Conservation (phyloP, 2,888 invertebrate genomes). For the Callyntrura sp. region DNA sequence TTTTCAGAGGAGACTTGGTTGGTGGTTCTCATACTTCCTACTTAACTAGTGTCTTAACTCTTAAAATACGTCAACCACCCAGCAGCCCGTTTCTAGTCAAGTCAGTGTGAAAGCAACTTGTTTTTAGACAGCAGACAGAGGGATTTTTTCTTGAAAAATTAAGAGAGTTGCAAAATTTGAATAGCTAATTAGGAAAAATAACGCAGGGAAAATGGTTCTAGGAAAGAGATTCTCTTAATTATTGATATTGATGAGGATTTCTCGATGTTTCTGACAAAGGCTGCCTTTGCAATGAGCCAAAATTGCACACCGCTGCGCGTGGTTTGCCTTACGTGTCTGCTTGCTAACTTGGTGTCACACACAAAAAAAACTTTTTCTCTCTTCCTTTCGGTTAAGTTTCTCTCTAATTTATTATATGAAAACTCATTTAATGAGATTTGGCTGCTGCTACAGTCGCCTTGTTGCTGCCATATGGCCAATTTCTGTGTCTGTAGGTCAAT, state of each 20-base stretch:
- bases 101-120: background rate
- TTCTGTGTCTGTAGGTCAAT: slow-evolving; percentile 75
- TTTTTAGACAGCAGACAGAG: background rate
- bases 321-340: too few species aligned
- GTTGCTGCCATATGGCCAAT: slow-evolving; percentile 48
- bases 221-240: background rate
- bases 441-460: background rate
- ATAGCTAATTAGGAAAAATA: slow-evolving; percentile 34
- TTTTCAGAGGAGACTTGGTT: background rate
- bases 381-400: slow-evolving; percentile 6
- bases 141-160: background rate
- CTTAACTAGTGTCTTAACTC: background rate
- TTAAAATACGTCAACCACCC: too few species aligned
- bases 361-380: background rate
- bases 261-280: background rate
- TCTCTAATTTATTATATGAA: slow-evolving; percentile 19
- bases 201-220: background rate
- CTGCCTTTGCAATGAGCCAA: slow-evolving; percentile 22
- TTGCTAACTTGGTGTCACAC: too few species aligned
- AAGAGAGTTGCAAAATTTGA: slow-evolving; percentile 13
- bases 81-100: too few species aligned
- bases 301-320: background rate
- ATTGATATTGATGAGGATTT: slow-evolving; percentile 48
- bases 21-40: background rate
- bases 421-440: slow-evolving; percentile 41